phyloP scores from a whole-genome alignment of 1,140 invertebrate genomes.

The Chymomyza costata region DNA sequence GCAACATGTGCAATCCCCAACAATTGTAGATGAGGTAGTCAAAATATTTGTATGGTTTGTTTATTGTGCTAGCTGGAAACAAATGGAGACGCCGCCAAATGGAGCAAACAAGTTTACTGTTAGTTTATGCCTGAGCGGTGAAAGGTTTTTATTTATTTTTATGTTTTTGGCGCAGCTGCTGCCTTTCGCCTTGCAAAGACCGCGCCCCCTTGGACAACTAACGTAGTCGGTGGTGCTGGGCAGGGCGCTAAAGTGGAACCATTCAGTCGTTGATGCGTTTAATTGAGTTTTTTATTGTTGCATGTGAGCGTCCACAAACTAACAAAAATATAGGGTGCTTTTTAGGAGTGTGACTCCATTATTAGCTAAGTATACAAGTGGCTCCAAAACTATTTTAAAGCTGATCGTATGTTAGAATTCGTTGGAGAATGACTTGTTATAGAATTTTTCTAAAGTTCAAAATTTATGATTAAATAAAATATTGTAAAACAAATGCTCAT shows the following conservation, averaged over 20 bases:
- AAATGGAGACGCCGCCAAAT: constrained; percentile 4
- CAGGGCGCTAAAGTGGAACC: too few species aligned
- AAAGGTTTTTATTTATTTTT: constrained; percentile 36
- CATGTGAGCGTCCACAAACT: too few species aligned
- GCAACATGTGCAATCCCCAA: neutral
- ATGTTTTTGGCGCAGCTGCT: constrained; percentile 11
- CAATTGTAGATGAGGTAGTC: too few species aligned
- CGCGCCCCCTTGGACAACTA: constrained; percentile 39
- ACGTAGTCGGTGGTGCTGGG: too few species aligned
- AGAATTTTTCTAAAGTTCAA: neutral
- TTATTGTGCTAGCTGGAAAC: constrained; percentile 24
- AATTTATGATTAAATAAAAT: constrained; percentile 15
- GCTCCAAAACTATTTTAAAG: neutral
- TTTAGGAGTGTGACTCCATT: too few species aligned
- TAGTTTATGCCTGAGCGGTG: constrained; percentile 21
- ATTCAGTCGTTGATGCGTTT: constrained; percentile 68
- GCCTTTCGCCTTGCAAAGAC: constrained; percentile 39
- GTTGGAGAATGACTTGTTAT: neutral
- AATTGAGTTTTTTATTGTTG: constrained; percentile 43
- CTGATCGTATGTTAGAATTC: constrained; percentile 3
- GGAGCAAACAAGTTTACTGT: constrained; percentile 9
- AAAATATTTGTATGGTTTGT: neutral
- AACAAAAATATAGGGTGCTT: too few species aligned
- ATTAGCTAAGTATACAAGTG: too few species aligned
- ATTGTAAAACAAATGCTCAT: too few species aligned